A percentile compares a stretch with the other conserved stretches of the same genome.
Evolutionary conservation across 2,797 vertebrate genomes (phyloP).

Genomic region (Naso thynnoides): DNA sequence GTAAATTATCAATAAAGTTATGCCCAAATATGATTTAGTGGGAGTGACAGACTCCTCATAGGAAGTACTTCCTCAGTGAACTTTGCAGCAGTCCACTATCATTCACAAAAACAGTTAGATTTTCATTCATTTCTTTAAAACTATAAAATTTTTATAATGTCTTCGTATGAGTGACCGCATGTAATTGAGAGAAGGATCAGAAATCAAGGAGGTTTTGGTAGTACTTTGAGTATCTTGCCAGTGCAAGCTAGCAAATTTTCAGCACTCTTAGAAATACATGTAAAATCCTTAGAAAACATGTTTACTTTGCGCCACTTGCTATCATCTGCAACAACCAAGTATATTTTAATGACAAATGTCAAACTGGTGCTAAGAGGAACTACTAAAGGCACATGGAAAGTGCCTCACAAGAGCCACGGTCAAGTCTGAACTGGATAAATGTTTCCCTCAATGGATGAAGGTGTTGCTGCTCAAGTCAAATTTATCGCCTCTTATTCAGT

Average conservation of each 20-base stretch:
- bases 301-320: neutral
- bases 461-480: neutral
- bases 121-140: no score
- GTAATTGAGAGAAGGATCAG: neutral
- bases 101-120: constrained; percentile 26
- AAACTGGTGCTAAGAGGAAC: neutral
- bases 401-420: neutral
- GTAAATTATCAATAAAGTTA: neutral
- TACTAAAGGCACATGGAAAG: neutral
- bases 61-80: constrained; percentile 23
- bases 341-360: no score
- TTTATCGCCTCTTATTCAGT: neutral
- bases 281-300: neutral
- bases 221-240: neutral
- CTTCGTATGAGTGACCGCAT: neutral
- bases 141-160: neutral
- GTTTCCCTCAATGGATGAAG: neutral
- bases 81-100: constrained; percentile 1
- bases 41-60: constrained; percentile 11
- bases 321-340: no score
- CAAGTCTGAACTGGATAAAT: neutral
- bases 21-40: neutral
- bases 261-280: neutral
- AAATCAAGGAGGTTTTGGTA: no score
- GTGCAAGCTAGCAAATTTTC: neutral